Base-by-base conservation (phyloP, 2,888 invertebrate species). In the Hanleya hanleyi region DNA sequence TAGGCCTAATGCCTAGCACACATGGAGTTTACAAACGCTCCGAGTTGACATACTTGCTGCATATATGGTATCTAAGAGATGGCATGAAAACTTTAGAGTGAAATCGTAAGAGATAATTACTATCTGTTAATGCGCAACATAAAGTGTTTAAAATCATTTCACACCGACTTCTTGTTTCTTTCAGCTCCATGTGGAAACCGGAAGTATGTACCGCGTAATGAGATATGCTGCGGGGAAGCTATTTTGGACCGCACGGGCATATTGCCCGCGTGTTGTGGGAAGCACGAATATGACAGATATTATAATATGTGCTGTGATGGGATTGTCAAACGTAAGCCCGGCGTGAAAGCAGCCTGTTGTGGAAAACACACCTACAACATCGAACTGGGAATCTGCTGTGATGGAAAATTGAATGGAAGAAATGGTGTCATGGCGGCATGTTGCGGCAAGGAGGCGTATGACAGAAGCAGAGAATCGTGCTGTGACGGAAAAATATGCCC, bases 191-290 rank as follows among this genome's bases (percentile, higher is more conserved):
- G 57, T 57, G 57, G 57, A 57, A 57, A 57, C 57, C 18, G 57
- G 32, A 57, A 57, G 57, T 57, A 57, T 32, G 57, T 57, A 29
- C 57, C 57, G 4, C 57, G 57, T 26, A 26, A 57, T 9, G 57
- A 57, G 32, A 57, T 57, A 15, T 57, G 57, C 57, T 57, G 57
- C 26, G 57, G 57, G 29, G 57, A 57, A 26, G 57, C 57, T 32
- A 57, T 57, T 26, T 57, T 57, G 57, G 57, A 57, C 26, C 57
- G 57, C 57, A 57, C 57, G 57, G 57, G 57, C 4, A 57, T 57
- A 22, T 32, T 57, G 22, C 57, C 57, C 32, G 57, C 26, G 29
- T 57, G 57, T 57, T 57, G 57, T 32, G 57, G 57, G 29, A 57
- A 22, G 15, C 26, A 22, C 26, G 29, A 57, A 57, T 57, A 57